Evolutionary conservation across 2,113 vertebrate species (phyloP).

Genomic region (Apodemus sylvaticus): DNA sequence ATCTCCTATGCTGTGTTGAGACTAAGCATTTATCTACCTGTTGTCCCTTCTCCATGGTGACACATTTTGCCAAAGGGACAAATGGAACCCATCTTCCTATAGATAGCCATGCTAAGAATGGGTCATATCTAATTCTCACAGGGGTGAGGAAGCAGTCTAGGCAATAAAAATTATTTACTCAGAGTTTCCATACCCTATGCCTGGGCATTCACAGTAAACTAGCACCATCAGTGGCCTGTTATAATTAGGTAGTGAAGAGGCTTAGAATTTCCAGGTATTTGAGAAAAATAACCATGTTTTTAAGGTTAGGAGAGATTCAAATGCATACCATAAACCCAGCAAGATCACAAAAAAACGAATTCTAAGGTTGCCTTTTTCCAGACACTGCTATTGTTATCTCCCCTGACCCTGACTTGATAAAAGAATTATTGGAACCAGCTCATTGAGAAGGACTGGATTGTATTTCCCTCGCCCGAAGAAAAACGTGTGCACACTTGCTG

Average conservation of each 20-base stretch:
- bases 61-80: not conserved
- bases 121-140: not conserved
- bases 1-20: not conserved
- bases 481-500: constrained; percentile 56
- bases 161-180: not conserved
- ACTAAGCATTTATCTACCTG: not conserved
- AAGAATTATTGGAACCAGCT: constrained; percentile 46
- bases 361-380: not conserved
- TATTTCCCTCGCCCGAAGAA: constrained; percentile 33
- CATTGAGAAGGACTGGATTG: not conserved
- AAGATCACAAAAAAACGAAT: constrained; percentile 43
- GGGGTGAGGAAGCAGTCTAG: not conserved
- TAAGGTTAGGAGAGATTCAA: not conserved
- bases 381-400: constrained; percentile 41
- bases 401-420: constrained; percentile 9
- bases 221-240: not conserved
- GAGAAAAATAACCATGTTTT: constrained; percentile 20
- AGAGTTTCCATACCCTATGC: not conserved
- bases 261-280: not conserved
- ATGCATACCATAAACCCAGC: not conserved
- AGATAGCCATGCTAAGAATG: not conserved
- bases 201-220: not conserved
- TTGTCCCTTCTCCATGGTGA: not conserved
- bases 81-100: not conserved
- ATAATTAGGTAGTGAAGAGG: not conserved